Percentiles rank a stretch among this genome's conserved stretches.
Evolutionary conservation across 1,140 invertebrate species (phyloP).

Genomic region (Caerostris extrusa): DNA sequence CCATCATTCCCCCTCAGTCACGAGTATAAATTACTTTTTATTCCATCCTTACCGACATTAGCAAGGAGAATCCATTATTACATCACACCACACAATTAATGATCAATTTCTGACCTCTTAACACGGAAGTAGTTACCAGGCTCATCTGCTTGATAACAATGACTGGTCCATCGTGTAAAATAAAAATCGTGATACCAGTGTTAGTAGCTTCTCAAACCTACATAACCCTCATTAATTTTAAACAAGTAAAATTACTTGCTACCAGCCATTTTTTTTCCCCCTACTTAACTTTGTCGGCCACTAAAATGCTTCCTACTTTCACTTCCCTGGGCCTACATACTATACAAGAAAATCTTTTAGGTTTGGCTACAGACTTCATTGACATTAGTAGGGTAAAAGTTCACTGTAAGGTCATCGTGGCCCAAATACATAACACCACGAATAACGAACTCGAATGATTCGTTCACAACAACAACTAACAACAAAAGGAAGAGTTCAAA

Average conservation of each 20-base stretch:
- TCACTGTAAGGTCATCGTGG: conserved; percentile 54
- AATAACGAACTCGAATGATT: neutral
- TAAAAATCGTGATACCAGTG: neutral
- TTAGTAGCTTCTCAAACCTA: conserved; percentile 8
- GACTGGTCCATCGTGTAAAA: neutral
- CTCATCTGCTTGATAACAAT: conserved; percentile 40
- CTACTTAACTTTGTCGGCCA: neutral
- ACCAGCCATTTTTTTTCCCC: neutral
- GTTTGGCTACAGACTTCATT: neutral
- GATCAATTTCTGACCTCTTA: conserved; percentile 43
- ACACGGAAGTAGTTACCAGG: conserved; percentile 46
- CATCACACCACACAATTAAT: conserved; percentile 44
- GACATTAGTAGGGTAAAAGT: conserved; percentile 76
- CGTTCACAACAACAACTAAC: neutral
- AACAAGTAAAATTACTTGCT: conserved; percentile 15
- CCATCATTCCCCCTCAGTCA: neutral
- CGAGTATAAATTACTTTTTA: neutral
- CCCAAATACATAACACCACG: conserved; percentile 54
- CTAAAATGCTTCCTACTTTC: conserved; percentile 60
- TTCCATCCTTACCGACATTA: neutral
- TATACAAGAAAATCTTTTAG: neutral
- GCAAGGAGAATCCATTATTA: conserved; percentile 17
- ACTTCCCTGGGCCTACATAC: neutral
- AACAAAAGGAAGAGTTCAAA: conserved; percentile 23
- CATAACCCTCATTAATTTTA: conserved; percentile 54